Percentiles rank a stretch among this genome's conserved stretches.
These are phyloP conservation scores for Erpobdella octoculata DNA, from an alignment of 2,888 invertebrate genomes.

Conservation along the genomic window DNA sequence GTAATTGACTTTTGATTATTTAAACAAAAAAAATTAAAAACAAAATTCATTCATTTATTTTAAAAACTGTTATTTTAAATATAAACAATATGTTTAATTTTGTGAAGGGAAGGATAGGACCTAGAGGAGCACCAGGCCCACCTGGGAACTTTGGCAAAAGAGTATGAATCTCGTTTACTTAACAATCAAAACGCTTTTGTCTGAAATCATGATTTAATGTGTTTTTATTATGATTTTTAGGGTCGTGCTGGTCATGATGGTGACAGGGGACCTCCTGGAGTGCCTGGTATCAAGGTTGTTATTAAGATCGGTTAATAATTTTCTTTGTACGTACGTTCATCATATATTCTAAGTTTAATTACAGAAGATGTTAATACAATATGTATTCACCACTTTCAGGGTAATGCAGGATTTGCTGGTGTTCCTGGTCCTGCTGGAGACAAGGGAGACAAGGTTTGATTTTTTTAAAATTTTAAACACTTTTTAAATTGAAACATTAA, in stretches of 20 bases:
- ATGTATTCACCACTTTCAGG: slow-evolving; percentile 48
- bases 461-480: no score
- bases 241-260: slow-evolving; percentile 34
- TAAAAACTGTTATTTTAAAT: no score
- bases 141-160: slow-evolving; percentile 38
- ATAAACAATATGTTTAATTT: no score
- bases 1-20: neutral
- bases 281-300: slow-evolving; percentile 33
- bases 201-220: no score
- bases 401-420: slow-evolving; percentile 70
- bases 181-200: no score
- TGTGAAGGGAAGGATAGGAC: slow-evolving; percentile 36
- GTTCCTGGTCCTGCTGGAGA: slow-evolving; percentile 57
- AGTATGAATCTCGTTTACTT: slow-evolving; percentile 30
- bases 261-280: slow-evolving; percentile 32
- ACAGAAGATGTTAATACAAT: neutral
- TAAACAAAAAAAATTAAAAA: neutral
- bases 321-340: neutral
- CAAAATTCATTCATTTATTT: neutral
- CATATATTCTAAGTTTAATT: neutral
- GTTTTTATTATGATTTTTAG: no score
- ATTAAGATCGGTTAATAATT: neutral
- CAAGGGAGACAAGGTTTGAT: slow-evolving; percentile 55
- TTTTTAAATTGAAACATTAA: no score
- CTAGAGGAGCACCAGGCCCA: slow-evolving; percentile 36